phyloP scores from a whole-genome alignment of 2,797 vertebrate genomes.

The Catostomus latipinnis region DNA sequence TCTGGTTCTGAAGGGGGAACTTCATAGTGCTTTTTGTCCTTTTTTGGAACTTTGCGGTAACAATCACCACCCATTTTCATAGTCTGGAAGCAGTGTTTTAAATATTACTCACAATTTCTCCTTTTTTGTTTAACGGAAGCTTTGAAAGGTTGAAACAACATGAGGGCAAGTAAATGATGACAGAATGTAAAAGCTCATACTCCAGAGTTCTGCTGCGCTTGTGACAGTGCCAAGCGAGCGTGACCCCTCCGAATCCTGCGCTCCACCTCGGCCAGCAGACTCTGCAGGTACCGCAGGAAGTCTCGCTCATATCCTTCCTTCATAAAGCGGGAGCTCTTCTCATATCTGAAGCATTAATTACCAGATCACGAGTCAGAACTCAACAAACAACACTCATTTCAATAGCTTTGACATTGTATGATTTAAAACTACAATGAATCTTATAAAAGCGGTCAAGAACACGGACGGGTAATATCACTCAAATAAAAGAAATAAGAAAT shows the following conservation, averaged over 20 bases:
- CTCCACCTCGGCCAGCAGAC: conserved; percentile 94
- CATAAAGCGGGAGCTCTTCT: conserved; percentile 98
- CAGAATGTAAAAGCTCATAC: conserved; percentile 71
- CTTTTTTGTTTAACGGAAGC: too few relatives aligned
- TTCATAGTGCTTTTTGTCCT: too few relatives aligned
- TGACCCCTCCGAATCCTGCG: conserved; percentile 95
- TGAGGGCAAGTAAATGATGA: background rate
- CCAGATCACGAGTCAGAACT: background rate
- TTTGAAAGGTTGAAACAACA: too few relatives aligned
- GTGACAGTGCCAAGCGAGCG: conserved; percentile 93
- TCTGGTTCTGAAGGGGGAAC: too few relatives aligned
- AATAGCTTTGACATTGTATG: too few relatives aligned
- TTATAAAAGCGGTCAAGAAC: too few relatives aligned
- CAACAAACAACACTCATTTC: background rate
- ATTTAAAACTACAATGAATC: too few relatives aligned
- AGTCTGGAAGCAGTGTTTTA: too few relatives aligned
- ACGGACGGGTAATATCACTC: background rate
- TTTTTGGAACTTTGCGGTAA: too few relatives aligned
- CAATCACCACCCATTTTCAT: too few relatives aligned
- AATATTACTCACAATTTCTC: too few relatives aligned
- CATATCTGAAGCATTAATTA: conserved; percentile 80
- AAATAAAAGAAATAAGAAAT: too few relatives aligned
- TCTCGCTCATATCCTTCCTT: conserved; percentile 98
- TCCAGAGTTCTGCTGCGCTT: conserved; percentile 93
- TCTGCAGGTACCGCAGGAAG: conserved; percentile 95